phyloP scores from a whole-genome alignment of 2,113 vertebrate species.

The Cyanoderma ruficeps region DNA sequence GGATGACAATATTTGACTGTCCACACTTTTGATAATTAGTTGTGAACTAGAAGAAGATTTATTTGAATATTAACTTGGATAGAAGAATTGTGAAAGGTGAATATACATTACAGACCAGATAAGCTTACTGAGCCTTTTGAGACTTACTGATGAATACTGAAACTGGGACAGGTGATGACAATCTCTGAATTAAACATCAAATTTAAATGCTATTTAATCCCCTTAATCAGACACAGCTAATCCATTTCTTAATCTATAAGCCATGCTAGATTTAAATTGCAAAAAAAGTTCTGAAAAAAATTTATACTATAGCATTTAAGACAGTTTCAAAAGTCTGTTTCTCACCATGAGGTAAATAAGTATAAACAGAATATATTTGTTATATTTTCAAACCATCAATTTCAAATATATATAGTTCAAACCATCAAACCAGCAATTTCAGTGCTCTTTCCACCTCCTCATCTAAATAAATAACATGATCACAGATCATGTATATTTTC shows the following conservation, averaged over 20 bases:
- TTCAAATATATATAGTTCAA: too few relatives aligned
- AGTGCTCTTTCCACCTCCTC: not conserved
- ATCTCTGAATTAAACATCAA: not conserved
- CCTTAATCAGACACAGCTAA: not conserved
- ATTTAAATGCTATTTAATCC: not conserved
- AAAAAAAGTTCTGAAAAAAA: not conserved
- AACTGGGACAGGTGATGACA: not conserved
- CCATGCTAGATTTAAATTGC: not conserved
- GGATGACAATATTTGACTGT: not conserved
- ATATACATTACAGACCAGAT: not conserved
- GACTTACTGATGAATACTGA: not conserved
- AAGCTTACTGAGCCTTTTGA: not conserved
- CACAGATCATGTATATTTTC: not conserved
- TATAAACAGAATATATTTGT: not conserved
- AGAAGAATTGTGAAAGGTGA: not conserved
- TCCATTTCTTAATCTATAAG: not conserved
- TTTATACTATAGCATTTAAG: not conserved
- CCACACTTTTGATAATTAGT: not conserved
- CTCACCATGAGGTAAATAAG: not conserved
- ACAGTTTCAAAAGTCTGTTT: not conserved
- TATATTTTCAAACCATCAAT: not conserved
- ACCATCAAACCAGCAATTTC: not conserved
- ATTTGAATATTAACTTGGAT: not conserved
- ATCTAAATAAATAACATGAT: not conserved
- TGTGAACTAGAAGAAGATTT: not conserved